These are phyloP conservation scores for Drosophila sordidula DNA, from an alignment of 2,888 invertebrate genomes.

Conservation along the genomic window DNA sequence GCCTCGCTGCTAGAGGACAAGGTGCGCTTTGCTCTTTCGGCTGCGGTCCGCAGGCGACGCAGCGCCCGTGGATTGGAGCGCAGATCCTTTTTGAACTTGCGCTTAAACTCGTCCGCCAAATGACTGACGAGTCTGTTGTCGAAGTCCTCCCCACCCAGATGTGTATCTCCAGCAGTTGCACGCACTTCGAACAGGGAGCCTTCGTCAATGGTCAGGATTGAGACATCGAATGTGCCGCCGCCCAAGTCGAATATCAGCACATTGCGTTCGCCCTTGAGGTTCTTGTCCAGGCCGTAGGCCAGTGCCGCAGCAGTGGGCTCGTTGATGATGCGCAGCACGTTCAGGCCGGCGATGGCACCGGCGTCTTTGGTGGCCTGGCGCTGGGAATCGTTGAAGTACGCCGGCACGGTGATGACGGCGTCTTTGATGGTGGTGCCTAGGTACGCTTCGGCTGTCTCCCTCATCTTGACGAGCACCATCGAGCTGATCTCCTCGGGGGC, in stretches of 20 bases:
- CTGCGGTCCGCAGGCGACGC: conserved; percentile 90
- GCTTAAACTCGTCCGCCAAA: conserved; percentile 94
- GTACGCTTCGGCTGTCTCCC: conserved; percentile 95
- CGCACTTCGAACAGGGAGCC: conserved; percentile 95
- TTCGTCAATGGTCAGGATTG: conserved; percentile 97
- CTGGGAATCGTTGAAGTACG: conserved; percentile 96
- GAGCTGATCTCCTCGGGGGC: conserved; percentile 96
- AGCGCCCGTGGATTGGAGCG: conserved; percentile 88
- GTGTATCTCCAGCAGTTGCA: conserved; percentile 97
- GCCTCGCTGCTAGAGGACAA: conserved; percentile 92
- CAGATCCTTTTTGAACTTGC: conserved; percentile 90
- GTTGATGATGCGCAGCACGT: conserved; percentile 95
- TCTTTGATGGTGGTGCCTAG: conserved; percentile 93
- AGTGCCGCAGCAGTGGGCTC: conserved; percentile 97
- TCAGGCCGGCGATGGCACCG: conserved; percentile 95
- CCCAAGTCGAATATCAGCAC: conserved; percentile 88
- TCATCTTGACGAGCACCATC: conserved; percentile 97
- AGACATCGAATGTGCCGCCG: conserved; percentile 98
- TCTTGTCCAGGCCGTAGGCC: conserved; percentile 95
- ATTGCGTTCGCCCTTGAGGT: conserved; percentile 92
- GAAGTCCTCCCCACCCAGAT: conserved; percentile 95
- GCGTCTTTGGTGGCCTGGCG: conserved; percentile 97
- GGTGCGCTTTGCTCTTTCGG: conserved; percentile 91
- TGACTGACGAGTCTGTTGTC: conserved; percentile 95
- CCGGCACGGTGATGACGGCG: conserved; percentile 96